A percentile compares a stretch with the other conserved stretches of the same genome.
Conservation (phyloP, 2,113 vertebrate species). For the Urocitellus parryii region DNA sequence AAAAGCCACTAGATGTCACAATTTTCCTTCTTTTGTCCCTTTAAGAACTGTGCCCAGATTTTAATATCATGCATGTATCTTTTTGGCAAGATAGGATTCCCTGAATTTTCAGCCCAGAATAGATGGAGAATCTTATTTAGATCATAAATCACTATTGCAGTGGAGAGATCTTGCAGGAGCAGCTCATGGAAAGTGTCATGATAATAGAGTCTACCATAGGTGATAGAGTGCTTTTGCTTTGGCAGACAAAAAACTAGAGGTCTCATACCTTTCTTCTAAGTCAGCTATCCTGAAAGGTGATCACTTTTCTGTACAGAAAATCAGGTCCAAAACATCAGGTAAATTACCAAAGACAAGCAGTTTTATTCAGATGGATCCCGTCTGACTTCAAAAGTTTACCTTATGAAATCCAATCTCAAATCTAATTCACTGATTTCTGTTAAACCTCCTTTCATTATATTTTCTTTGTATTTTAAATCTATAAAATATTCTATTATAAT, state of each 20-base stretch:
- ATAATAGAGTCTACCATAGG: rapidly evolving
- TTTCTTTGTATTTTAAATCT: not conserved
- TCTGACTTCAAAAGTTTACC: not conserved
- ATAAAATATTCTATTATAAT: not conserved
- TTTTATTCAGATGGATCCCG: not conserved
- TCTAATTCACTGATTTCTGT: not conserved
- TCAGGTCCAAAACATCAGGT: not conserved
- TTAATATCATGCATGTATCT: not conserved
- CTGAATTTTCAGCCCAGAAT: not conserved
- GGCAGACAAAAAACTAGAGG: not conserved
- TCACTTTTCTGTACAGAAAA: not conserved
- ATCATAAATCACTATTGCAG: not conserved
- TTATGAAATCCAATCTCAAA: not conserved
- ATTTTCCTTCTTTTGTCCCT: not conserved
- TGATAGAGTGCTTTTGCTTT: not conserved
- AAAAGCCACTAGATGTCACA: slow-evolving; percentile 25
- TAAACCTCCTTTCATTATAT: not conserved
- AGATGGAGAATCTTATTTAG: not conserved
- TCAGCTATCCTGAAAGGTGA: not conserved
- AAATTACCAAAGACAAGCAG: not conserved
- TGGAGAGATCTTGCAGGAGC: not conserved
- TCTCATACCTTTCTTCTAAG: not conserved
- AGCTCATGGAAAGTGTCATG: no score
- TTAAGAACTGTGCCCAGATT: not conserved
- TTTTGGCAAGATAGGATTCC: not conserved